Evolutionary conservation across 2,113 vertebrate species (phyloP), one percentile per base, ranked within the genome.

Genomic region (Pholis gunnellus): DNA sequence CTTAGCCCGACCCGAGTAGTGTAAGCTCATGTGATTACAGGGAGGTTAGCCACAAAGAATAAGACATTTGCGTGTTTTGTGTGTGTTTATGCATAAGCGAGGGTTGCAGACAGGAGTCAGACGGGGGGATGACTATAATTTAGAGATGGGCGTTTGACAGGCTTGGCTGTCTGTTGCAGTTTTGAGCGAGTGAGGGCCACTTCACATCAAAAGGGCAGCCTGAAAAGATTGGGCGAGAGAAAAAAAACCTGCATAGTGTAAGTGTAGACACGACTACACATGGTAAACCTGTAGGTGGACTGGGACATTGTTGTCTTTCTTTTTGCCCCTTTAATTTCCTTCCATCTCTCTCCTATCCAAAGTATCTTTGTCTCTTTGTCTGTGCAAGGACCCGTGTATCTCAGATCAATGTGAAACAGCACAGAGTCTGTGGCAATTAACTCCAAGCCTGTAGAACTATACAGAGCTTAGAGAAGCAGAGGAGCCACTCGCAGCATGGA

Each of bases 351-450:
- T 65, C n/a, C 50, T 22, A 31, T 44, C 27, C 27, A 10, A 20
- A 6, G 57, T 71, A 71, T 68, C 59, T 75, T 18, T 71, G 44
- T 84, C 29, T 87, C 69, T 38, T 74, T 46, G 34, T 56, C 29
- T 65, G 27, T 64, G 46, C n/a, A 57, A 59, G 56, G 25, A 77
- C 15, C 74, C 34, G 9, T 65, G 82, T 85, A 63, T 75, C 75
- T 65, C 31, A 78, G 67, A 87, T 87, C 81, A 85, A 48, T 81
- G 66, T 66, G 80, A 85, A 84, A 78, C 27, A 48, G 11, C 64
- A 54, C 67, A 71, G 66, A 73, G 63, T 87, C 83, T 81, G 36
- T 74, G 65, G 80, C 87, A 88, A 92, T 93, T 90, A 89, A 79
- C 81, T 87, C 65, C 79, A 74, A 76, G 85, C 31, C 76, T 68